A percentile compares a stretch with the other conserved stretches of the same genome.
Conservation (phyloP, 2,113 vertebrate species). For the Thinocorus orbignyianus region DNA sequence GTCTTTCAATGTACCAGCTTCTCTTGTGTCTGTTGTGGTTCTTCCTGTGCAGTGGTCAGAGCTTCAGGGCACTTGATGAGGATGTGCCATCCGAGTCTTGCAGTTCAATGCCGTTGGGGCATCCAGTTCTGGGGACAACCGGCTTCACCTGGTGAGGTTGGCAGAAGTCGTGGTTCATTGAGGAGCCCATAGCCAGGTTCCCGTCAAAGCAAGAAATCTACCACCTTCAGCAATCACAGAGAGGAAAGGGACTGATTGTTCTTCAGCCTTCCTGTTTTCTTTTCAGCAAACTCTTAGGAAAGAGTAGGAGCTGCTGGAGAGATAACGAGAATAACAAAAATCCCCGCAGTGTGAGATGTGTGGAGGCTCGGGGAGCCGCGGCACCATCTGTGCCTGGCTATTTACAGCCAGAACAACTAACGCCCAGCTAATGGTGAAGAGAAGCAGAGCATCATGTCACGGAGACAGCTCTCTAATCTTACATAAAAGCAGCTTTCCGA, state of each 20-base stretch:
- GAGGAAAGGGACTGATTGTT: slow-evolving; percentile 31
- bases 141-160: background rate
- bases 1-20: background rate
- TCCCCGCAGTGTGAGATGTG: slow-evolving; percentile 53
- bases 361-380: slow-evolving; percentile 54
- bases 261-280: slow-evolving; percentile 35
- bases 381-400: slow-evolving; percentile 69
- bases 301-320: slow-evolving; percentile 60
- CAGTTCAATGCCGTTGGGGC: background rate
- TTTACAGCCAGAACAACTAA: slow-evolving; percentile 67
- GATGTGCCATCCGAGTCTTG: background rate
- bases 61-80: background rate
- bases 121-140: background rate
- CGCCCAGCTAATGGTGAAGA: slow-evolving; percentile 60
- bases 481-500: slow-evolving; percentile 36
- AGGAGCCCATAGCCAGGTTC: background rate
- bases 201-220: background rate
- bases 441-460: slow-evolving; percentile 50
- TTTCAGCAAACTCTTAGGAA: slow-evolving; percentile 39
- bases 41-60: background rate
- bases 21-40: background rate
- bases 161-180: background rate
- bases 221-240: background rate
- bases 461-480: slow-evolving; percentile 50
- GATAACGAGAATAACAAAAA: slow-evolving; percentile 61